Evolutionary conservation across 2,888 invertebrate species (phyloP).

Genomic region (Amaurobius ferox): DNA sequence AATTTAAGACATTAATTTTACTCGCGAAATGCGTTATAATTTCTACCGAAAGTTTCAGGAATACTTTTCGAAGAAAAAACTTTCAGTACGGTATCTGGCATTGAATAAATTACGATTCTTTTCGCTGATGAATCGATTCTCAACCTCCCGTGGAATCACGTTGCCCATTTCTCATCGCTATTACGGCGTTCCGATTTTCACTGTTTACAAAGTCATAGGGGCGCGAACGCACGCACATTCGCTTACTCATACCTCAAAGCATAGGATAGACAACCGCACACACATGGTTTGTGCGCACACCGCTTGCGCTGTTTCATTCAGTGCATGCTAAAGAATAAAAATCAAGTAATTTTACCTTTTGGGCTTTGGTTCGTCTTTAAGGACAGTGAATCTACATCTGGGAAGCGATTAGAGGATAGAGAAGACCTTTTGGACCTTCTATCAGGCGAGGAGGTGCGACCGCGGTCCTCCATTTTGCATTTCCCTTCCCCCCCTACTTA

Average conservation of each 20-base stretch:
- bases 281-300: background rate
- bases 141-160: background rate
- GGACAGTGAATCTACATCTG: slow-evolving; percentile 68
- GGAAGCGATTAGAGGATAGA: slow-evolving; percentile 63
- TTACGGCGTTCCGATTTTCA: background rate
- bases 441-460: slow-evolving; percentile 51
- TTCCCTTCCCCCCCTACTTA: slow-evolving; percentile 15
- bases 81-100: too few relatives aligned
- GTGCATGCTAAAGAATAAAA: background rate
- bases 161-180: background rate
- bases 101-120: background rate
- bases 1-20: too few relatives aligned
- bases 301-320: background rate
- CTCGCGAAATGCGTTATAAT: too few relatives aligned
- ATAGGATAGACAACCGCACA: background rate
- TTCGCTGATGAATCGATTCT: background rate
- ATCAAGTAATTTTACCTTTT: slow-evolving; percentile 68
- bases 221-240: background rate
- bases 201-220: slow-evolving; percentile 12
- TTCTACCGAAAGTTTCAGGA: too few relatives aligned
- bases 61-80: too few relatives aligned
- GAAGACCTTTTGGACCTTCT: slow-evolving; percentile 72
- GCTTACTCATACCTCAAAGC: background rate
- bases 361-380: slow-evolving; percentile 60
- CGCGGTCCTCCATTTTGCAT: slow-evolving; percentile 68